Conservation (phyloP, 1,140 invertebrate genomes). For the Bombus sylvicola region DNA sequence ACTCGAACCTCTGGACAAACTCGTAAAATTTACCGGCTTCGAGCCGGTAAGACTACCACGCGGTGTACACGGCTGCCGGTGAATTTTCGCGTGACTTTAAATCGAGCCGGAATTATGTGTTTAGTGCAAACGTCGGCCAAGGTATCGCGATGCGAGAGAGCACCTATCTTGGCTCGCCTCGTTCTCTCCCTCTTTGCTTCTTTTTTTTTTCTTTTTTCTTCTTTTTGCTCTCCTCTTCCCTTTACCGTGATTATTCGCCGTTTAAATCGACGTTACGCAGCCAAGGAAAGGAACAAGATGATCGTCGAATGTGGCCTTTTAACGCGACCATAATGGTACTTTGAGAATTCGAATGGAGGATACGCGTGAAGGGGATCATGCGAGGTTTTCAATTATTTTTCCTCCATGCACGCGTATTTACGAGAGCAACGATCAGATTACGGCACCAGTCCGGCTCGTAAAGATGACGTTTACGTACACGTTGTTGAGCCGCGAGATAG, state of each 20-base stretch:
- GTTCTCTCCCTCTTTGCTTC: background rate
- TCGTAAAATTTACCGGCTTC: conserved; percentile 63
- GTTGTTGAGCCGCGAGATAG: conserved; percentile 49
- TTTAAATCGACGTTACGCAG: background rate
- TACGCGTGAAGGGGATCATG: no score
- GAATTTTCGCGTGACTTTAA: conserved; percentile 48
- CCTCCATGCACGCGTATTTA: conserved; percentile 33
- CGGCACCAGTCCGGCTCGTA: conserved; percentile 49
- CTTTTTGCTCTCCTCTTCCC: background rate
- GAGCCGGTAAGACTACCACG: conserved; percentile 35
- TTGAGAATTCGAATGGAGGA: no score
- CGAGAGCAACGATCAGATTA: conserved; percentile 56
- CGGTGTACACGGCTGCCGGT: conserved; percentile 4
- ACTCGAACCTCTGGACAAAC: conserved; percentile 70
- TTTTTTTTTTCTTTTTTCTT: background rate
- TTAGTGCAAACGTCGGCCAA: conserved; percentile 21
- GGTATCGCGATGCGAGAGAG: background rate
- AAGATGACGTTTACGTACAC: conserved; percentile 57
- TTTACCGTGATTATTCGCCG: background rate
- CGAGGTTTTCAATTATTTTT: conserved; percentile 14
- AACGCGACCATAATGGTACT: no score
- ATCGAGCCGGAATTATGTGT: conserved; percentile 38
- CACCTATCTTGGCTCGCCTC: background rate
- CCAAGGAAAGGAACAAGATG: background rate
- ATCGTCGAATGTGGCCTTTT: background rate